Evolutionary conservation across 2,797 vertebrate genomes (phyloP), one percentile per base, ranked within the genome.

Genomic region (Phrynocephalus vlangalii): DNA sequence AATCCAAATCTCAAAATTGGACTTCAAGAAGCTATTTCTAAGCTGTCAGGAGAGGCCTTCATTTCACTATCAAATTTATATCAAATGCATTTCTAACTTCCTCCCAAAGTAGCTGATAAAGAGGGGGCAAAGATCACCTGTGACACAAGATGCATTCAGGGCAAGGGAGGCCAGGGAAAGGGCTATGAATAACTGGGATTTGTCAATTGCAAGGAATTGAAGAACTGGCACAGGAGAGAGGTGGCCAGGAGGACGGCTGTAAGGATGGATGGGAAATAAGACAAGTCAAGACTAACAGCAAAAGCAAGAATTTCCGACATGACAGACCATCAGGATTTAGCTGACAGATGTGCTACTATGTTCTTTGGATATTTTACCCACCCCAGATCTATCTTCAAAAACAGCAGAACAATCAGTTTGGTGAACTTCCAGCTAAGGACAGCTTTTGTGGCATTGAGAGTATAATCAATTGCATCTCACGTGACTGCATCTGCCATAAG

Each of bases 1-100:
- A 85, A 95, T 91, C 91, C 82, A 87, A 92, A 82, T 81, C 91
- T 94, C 90, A 73, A 87, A 88, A 84, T 82, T 90, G 90, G 89
- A 87, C 91, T 86, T 83, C 73, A 78, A 88, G 88, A 20, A 26
- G 87, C 78, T 93, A 83, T 94, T 94, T 93, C 92, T 89, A 91
- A 90, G 87, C 93, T 92, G 90, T 84, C 84, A 87, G 52, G 91
- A 85, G 93, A 93, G 86, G 89, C 92, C 68, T 88, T 83, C 18
- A 10, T 86, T 91, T 90, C 89, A 33, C 84, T 79, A 63, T 87
- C 85, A 24, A 85, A 30, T 66, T 88, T 86, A 50, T 75, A 60
- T 60, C 44, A 85, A 81, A 84, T 11, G 87, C 24, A 90, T 71
- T 87, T 91, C 60, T 86, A 88, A 89, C 63, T 30, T 91, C 72